Conservation (phyloP, 1,140 invertebrate genomes). For the Pseudomyrmex flavicornis region DNA sequence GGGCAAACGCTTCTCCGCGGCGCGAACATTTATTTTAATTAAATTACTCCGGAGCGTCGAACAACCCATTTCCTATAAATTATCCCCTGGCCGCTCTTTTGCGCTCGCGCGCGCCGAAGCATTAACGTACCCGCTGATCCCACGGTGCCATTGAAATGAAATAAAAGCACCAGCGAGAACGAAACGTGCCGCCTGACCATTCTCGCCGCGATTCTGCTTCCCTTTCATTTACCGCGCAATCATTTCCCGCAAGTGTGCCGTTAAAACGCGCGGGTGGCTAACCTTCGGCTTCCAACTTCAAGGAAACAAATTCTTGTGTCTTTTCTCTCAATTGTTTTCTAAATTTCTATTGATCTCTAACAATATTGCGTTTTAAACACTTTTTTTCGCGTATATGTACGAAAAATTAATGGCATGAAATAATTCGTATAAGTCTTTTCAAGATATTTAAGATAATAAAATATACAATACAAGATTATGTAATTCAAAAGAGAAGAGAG, state of each 20-base stretch:
- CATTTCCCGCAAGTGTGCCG: slow-evolving; percentile 79
- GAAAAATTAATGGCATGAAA: too few species aligned
- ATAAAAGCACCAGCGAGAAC: slow-evolving; percentile 83
- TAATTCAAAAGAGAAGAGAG: too few species aligned
- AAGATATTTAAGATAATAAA: neutral
- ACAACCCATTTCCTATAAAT: slow-evolving; percentile 86
- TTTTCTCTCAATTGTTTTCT: neutral
- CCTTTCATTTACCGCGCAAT: slow-evolving; percentile 83
- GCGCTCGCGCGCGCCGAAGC: slow-evolving; percentile 72
- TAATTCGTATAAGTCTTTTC: too few species aligned
- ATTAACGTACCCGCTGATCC: slow-evolving; percentile 85
- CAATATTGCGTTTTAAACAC: neutral
- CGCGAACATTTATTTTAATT: slow-evolving; percentile 86
- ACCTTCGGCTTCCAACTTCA: slow-evolving; percentile 1
- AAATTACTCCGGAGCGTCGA: slow-evolving; percentile 85
- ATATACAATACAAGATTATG: neutral
- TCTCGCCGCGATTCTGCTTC: slow-evolving; percentile 79
- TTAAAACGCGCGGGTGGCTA: neutral
- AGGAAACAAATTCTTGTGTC: slow-evolving; percentile 9
- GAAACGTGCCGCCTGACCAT: slow-evolving; percentile 77
- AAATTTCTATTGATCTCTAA: neutral
- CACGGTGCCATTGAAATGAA: slow-evolving; percentile 84
- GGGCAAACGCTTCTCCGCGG: slow-evolving; percentile 72
- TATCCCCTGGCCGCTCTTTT: slow-evolving; percentile 83
- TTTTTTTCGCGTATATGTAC: neutral